phyloP scores from a whole-genome alignment of 2,113 vertebrate genomes.

The Balaenoptera acutorostrata region DNA sequence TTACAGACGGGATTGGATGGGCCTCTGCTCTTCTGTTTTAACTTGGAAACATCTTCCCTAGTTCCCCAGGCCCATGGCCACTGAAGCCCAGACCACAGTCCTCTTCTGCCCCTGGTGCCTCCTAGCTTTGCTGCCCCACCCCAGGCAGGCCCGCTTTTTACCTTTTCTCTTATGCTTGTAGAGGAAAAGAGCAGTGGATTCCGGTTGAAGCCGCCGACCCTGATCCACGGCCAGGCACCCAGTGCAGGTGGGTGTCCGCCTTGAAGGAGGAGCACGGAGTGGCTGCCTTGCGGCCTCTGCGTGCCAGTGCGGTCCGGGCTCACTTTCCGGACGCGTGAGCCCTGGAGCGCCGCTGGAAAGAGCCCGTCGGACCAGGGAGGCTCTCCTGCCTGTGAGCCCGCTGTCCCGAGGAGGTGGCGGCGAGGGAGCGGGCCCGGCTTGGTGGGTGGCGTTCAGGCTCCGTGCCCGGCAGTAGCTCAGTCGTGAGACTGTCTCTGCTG shows the following conservation, averaged over 20 bases:
- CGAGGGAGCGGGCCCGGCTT: not conserved
- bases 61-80: not conserved
- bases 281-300: not conserved
- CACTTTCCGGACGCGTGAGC: not conserved
- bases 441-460: not conserved
- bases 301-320: rapidly evolving
- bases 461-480: not conserved
- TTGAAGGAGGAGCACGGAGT: not conserved
- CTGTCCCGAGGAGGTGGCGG: not conserved
- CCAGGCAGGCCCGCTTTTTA: not conserved
- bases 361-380: not conserved
- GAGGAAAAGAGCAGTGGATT: constrained; percentile 97
- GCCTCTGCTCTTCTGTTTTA: not conserved
- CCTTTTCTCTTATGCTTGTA: constrained; percentile 74
- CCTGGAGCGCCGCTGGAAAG: not conserved
- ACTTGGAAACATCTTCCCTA: not conserved
- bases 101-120: not conserved
- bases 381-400: not conserved
- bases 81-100: not conserved
- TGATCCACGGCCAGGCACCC: constrained; percentile 97
- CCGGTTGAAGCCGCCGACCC: constrained; percentile 95
- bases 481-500: not conserved
- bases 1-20: not conserved
- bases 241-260: constrained; percentile 88
- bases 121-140: not conserved